phyloP scores from a whole-genome alignment of 2,888 invertebrate species.

The Nasonovia ribisnigri region DNA sequence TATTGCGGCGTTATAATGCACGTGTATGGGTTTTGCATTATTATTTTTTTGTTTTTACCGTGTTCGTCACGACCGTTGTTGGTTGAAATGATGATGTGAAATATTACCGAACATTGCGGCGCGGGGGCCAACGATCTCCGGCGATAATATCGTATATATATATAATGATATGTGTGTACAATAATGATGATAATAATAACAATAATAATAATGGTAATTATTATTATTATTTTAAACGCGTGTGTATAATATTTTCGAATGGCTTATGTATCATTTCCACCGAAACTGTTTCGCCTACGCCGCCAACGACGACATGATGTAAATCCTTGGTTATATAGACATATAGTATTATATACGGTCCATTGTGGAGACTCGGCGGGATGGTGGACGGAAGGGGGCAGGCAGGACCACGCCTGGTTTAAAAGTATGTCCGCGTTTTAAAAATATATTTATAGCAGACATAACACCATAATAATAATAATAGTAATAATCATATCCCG shows the following conservation, averaged over 20 bases:
- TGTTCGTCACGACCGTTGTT: constrained; percentile 29
- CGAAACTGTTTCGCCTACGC: constrained; percentile 29
- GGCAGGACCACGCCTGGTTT: constrained; percentile 39
- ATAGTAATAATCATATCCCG: neutral
- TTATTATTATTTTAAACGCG: neutral
- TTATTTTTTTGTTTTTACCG: constrained; percentile 21
- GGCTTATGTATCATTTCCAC: neutral
- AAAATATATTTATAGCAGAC: constrained; percentile 30
- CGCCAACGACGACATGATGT: neutral
- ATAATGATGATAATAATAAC: neutral
- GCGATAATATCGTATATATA: neutral
- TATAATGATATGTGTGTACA: neutral
- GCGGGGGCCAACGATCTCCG: constrained; percentile 12
- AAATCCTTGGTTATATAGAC: neutral
- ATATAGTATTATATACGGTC: neutral
- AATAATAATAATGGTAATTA: neutral
- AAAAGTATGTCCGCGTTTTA: constrained; percentile 14
- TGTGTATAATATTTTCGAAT: constrained; percentile 9
- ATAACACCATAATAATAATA: neutral
- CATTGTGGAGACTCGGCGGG: neutral
- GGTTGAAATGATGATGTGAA: constrained; percentile 15
- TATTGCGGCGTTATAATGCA: neutral
- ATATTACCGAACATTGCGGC: constrained; percentile 12
- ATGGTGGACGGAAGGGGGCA: neutral
- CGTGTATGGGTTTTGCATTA: neutral